Base-by-base conservation (phyloP, 1,140 invertebrate genomes). In the Bradynema listronoti region DNA sequence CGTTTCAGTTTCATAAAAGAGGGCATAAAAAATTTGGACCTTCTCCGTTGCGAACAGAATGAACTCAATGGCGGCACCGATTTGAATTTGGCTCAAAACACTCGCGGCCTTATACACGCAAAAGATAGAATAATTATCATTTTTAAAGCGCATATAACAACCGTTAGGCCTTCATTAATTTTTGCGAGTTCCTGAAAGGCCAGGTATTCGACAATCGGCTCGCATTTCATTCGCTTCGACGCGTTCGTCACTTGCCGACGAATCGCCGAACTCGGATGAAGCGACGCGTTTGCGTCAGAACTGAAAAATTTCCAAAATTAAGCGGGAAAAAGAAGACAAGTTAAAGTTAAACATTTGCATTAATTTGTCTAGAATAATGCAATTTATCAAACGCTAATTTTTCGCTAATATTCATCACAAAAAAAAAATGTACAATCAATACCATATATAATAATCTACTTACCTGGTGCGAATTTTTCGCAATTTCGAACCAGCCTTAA, bases 151-250 rank as follows among this genome's bases (percentile, higher is more conserved):
- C n/a, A n/a, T n/a, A n/a, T n/a, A 67, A 50, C 14, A 25, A 73
- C 69, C 16, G 71, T 74, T 7, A 75, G 36, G 24, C 71, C 62
- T 43, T 74, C 71, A 50, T 72, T 72, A 27, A 76, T 63, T 39
- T 58, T 58, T 25, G 63, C 39, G 6, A 76, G 58, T 57, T 74
- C 73, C 45, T 75, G 74, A 45, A 55, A 75, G 16, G 59, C 65
- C 27, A 75, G 49, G 36, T 72, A 75, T 36, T 74, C 71, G 22
- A 77, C 34, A 4, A 22, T 42, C 9, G 73, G 72, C 7, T 62
- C 72, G 19, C 33, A 25, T 0, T 61, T 53, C 4, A 53, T 34
- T 1, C 55, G 39, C 27, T 45, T 30, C 27, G 19, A 24, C n/a
- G 9, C 43, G 19, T 32, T 56, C 22, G 14, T 59, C 47, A 71